Evolutionary conservation across 2,797 vertebrate genomes (phyloP).

Genomic region (Remorina albescens): DNA sequence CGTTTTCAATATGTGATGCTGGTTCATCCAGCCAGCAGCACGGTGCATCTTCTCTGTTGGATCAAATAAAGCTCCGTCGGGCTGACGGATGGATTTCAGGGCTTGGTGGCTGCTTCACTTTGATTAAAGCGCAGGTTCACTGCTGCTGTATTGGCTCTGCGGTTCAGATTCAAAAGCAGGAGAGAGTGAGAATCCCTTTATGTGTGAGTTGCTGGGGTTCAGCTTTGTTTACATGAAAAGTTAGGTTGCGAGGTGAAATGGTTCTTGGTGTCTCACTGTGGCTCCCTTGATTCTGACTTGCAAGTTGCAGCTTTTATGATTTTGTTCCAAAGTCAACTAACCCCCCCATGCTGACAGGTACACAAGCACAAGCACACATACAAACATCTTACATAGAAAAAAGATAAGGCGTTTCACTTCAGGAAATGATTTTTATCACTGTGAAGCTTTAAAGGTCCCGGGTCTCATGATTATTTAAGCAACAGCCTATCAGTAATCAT

Average conservation of each 20-base stretch:
- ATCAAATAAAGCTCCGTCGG: neutral
- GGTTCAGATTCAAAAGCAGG: neutral
- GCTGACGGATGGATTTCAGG: neutral
- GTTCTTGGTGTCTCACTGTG: neutral
- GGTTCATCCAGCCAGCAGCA: neutral
- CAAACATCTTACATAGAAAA: neutral
- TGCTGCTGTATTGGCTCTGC: too few relatives aligned
- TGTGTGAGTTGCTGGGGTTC: conserved; percentile 15
- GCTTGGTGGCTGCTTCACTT: neutral
- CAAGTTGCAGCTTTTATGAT: conserved; percentile 40
- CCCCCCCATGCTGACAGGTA: conserved; percentile 24
- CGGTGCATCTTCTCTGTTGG: neutral
- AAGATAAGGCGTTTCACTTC: neutral
- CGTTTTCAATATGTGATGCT: neutral
- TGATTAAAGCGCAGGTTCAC: neutral
- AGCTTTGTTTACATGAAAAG: neutral
- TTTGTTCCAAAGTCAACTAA: conserved; percentile 44
- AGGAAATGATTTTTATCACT: neutral
- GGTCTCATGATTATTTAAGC: neutral
- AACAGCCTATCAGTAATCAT: neutral
- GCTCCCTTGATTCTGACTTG: conserved; percentile 24
- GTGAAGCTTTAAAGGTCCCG: neutral
- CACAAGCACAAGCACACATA: conserved; percentile 3
- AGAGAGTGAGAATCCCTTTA: neutral
- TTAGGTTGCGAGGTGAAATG: conserved; percentile 7